These are phyloP conservation scores for Schrankia costaestrigalis DNA, from an alignment of 2,888 invertebrate species.

Conservation along the genomic window DNA sequence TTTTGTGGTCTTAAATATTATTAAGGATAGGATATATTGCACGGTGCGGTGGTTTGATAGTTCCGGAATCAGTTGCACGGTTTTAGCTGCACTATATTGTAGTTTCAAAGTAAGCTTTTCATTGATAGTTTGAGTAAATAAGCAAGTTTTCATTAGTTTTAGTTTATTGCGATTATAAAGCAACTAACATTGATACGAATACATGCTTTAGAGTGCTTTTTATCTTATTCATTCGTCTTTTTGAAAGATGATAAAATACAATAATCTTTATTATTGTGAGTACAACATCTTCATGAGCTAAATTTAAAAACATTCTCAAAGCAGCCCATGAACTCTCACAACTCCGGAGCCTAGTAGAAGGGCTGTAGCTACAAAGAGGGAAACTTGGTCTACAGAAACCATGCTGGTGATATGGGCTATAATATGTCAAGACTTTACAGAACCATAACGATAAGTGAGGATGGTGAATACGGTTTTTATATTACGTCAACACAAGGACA, in stretches of 20 bases:
- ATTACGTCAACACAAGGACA: background rate
- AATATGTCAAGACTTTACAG: too few relatives aligned
- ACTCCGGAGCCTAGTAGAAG: too few relatives aligned
- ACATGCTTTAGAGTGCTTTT: background rate
- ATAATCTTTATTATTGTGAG: too few relatives aligned
- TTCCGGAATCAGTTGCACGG: slow-evolving; percentile 9
- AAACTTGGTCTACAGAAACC: too few relatives aligned
- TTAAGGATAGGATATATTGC: slow-evolving; percentile 24
- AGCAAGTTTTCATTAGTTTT: background rate
- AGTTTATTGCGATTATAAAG: background rate
- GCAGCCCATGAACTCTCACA: too few relatives aligned
- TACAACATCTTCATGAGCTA: background rate
- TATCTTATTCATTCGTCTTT: background rate
- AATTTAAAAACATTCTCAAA: too few relatives aligned
- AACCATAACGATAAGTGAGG: too few relatives aligned
- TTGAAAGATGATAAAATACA: too few relatives aligned
- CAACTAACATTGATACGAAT: background rate
- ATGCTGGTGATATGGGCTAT: too few relatives aligned
- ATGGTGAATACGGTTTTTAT: background rate
- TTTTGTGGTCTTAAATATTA: slow-evolving; percentile 36
- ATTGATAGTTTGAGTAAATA: background rate
- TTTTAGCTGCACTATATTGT: slow-evolving; percentile 3
- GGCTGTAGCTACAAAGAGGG: too few relatives aligned
- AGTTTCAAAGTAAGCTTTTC: slow-evolving; percentile 1
- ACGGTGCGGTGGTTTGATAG: slow-evolving; percentile 18